A percentile compares a stretch with the other conserved stretches of the same genome.
These are phyloP conservation scores for Phalacrocorax aristotelis DNA, from an alignment of 2,113 vertebrate genomes.

Conservation along the genomic window DNA sequence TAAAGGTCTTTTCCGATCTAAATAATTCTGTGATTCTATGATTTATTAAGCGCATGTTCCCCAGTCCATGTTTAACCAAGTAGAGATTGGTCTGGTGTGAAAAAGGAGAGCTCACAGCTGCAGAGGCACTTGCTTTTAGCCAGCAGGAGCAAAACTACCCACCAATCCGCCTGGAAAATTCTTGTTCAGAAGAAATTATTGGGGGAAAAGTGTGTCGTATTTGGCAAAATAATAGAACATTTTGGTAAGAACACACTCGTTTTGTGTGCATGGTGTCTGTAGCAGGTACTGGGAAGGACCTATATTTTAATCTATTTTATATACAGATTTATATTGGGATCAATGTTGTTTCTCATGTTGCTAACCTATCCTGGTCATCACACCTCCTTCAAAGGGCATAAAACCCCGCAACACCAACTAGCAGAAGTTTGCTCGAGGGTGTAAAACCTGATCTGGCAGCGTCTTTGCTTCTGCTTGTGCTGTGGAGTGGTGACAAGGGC, in stretches of 20 bases:
- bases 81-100: not conserved
- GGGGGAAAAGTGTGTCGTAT: not conserved
- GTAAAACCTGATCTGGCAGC: not conserved
- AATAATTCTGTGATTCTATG: too few relatives aligned
- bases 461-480: not conserved
- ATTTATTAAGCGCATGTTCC: not conserved
- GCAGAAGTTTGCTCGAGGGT: not conserved
- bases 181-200: not conserved
- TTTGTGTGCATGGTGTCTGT: not conserved
- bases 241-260: not conserved
- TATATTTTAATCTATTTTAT: not conserved
- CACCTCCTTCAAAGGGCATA: not conserved
- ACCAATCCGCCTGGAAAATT: not conserved
- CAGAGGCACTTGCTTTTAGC: not conserved
- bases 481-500: not conserved
- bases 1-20: too few relatives aligned
- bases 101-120: not conserved
- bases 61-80: not conserved
- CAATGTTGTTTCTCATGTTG: not conserved
- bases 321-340: not conserved
- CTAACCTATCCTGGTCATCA: not conserved
- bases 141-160: not conserved
- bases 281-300: not conserved
- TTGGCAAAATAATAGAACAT: not conserved
- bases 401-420: not conserved